Percentiles rank a stretch among this genome's conserved stretches.
Evolutionary conservation across 2,888 invertebrate species (phyloP).

Genomic region (Pseudeuparius sepicola): DNA sequence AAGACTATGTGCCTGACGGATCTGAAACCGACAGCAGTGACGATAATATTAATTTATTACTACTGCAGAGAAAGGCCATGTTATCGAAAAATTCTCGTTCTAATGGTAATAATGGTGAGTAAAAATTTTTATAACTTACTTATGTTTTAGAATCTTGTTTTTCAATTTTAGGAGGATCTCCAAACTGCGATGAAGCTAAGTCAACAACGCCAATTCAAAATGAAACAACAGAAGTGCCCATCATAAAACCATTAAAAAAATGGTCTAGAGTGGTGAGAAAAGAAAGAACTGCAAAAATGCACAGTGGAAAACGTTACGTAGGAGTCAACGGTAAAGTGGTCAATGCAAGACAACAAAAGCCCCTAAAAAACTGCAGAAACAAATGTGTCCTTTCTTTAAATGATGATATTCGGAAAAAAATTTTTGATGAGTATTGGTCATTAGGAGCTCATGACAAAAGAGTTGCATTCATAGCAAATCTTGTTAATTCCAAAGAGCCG

Average conservation of each 20-base stretch:
- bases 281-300: neutral
- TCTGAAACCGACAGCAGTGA: constrained; percentile 4
- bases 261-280: neutral
- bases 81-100: constrained; percentile 4
- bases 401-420: constrained; percentile 5
- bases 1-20: constrained; percentile 5
- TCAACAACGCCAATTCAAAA: constrained; percentile 4
- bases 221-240: too few species aligned
- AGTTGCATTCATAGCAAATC: constrained; percentile 11
- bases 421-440: constrained; percentile 16
- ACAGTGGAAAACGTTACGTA: constrained; percentile 5
- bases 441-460: constrained; percentile 14
- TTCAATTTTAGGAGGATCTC: constrained; percentile 7
- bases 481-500: constrained; percentile 6
- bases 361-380: constrained; percentile 11
- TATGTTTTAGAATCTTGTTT: neutral
- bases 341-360: constrained; percentile 9
- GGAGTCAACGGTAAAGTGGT: constrained; percentile 14
- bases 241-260: constrained; percentile 5
- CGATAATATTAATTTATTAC: constrained; percentile 5
- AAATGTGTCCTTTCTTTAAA: constrained; percentile 9
- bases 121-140: neutral
- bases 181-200: constrained; percentile 5
- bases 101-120: constrained; percentile 4
- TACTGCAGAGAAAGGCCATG: constrained; percentile 2